Conservation (phyloP, 2,888 invertebrate species). For the Cephus rjabovi region DNA sequence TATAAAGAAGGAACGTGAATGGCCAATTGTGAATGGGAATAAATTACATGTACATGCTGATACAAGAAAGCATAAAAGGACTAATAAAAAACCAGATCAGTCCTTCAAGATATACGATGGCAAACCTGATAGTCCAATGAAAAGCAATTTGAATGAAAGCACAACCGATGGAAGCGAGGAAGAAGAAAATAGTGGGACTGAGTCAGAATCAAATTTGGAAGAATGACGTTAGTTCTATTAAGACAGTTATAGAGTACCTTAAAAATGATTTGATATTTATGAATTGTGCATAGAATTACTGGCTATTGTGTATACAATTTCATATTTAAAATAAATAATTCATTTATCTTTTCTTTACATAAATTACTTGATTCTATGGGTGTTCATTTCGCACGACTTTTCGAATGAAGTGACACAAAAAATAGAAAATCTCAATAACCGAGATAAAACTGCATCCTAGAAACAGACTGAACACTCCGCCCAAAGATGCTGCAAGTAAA, state of each 20-base stretch:
- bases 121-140: not conserved
- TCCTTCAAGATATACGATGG: slow-evolving; percentile 27
- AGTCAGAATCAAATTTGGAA: slow-evolving; percentile 1
- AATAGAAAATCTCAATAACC: slow-evolving; percentile 64
- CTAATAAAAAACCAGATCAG: slow-evolving; percentile 4
- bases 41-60: slow-evolving; percentile 34
- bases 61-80: slow-evolving; percentile 31
- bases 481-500: slow-evolving; percentile 63
- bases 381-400: not conserved
- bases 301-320: not conserved
- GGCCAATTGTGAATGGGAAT: slow-evolving; percentile 42
- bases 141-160: not conserved
- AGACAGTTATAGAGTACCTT: not conserved
- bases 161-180: not conserved
- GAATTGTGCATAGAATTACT: slow-evolving; percentile 11
- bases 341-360: not conserved
- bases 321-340: slow-evolving; percentile 10
- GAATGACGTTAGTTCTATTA: not conserved
- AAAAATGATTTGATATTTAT: not conserved
- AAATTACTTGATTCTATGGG: not conserved
- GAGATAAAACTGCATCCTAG: slow-evolving; percentile 67
- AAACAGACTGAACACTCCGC: slow-evolving; percentile 66
- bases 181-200: not conserved
- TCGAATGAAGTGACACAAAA: slow-evolving; percentile 31
- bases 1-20: slow-evolving; percentile 33